Evolutionary conservation across 2,797 vertebrate species (phyloP).

Genomic region (Catamblyrhynchus diadema): DNA sequence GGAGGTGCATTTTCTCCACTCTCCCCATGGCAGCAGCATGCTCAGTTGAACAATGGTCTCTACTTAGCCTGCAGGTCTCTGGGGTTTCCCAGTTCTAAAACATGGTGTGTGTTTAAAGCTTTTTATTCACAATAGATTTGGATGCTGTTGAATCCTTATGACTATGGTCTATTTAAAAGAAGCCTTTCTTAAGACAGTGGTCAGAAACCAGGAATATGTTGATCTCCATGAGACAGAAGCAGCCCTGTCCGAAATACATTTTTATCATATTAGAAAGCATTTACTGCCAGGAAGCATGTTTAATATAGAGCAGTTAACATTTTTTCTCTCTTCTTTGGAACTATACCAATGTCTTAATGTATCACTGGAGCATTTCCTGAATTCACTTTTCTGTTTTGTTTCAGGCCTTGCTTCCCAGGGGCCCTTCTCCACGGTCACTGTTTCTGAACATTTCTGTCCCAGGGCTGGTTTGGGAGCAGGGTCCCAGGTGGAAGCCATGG

Average conservation of each 20-base stretch:
- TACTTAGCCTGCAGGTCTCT: neutral
- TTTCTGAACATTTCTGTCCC: neutral
- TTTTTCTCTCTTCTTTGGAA: neutral
- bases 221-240: neutral
- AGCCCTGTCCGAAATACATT: neutral
- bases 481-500: neutral
- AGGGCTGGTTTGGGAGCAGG: neutral
- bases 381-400: neutral
- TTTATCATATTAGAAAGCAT: neutral
- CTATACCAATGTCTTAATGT: neutral
- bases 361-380: neutral
- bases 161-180: neutral
- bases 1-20: neutral
- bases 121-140: neutral
- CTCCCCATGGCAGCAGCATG: neutral
- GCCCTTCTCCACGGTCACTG: neutral
- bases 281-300: neutral
- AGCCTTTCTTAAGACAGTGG: neutral
- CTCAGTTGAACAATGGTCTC: neutral
- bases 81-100: neutral
- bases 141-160: neutral
- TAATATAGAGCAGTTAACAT: neutral
- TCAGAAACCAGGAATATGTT: neutral
- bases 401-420: neutral
- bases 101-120: neutral